phyloP scores from a whole-genome alignment of 2,888 invertebrate species.

The Polymixis flavicincta region DNA sequence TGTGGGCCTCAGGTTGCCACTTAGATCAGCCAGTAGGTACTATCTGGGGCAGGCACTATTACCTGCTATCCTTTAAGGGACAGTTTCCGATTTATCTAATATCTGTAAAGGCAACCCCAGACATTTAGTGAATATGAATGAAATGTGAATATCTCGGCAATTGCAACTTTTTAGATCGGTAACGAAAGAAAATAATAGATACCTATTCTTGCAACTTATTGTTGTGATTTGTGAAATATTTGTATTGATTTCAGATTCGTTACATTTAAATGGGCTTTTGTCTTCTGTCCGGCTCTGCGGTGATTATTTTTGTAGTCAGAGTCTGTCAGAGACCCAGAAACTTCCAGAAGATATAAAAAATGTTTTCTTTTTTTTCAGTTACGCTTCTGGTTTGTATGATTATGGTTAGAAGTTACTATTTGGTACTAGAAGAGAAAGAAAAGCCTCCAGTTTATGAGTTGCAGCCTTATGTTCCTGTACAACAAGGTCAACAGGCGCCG shows the following conservation, averaged over 20 bases:
- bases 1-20: background rate
- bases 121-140: too few relatives aligned
- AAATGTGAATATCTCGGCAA: background rate
- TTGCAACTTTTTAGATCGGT: background rate
- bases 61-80: background rate
- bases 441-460: constrained; percentile 80
- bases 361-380: constrained; percentile 73
- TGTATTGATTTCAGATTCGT: constrained; percentile 38
- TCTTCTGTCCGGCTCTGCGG: constrained; percentile 35
- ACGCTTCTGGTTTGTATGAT: constrained; percentile 79
- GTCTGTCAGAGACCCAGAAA: constrained; percentile 13
- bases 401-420: constrained; percentile 81
- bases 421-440: constrained; percentile 81
- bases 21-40: background rate
- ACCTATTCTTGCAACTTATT: background rate
- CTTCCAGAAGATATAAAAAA: background rate
- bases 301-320: constrained; percentile 40
- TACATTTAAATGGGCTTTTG: constrained; percentile 21
- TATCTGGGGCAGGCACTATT: too few relatives aligned
- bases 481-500: constrained; percentile 68
- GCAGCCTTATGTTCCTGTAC: constrained; percentile 77
- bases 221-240: constrained; percentile 7
- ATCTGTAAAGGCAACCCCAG: background rate
- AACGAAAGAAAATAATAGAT: background rate
- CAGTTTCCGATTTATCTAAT: background rate